These are phyloP conservation scores for Epinotia ramella DNA, from an alignment of 2,888 invertebrate species.

Conservation along the genomic window DNA sequence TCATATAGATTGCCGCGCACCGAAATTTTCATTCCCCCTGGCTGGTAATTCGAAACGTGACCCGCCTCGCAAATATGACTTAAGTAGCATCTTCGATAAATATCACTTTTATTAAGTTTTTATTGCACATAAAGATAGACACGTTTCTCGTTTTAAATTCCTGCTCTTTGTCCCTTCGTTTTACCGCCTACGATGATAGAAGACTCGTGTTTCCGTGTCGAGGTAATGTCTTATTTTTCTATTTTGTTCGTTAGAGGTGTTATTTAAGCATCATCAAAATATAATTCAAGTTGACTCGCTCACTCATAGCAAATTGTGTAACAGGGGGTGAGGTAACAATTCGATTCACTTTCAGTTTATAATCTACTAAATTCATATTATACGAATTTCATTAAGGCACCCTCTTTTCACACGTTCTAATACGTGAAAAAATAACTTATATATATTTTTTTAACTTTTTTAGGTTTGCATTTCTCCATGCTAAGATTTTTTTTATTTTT, in stretches of 20 bases:
- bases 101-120: slow-evolving; percentile 42
- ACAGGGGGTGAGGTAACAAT: not conserved
- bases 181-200: slow-evolving; percentile 4
- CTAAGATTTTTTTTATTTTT: no score
- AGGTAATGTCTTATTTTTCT: not conserved
- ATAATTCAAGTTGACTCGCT: not conserved
- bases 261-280: not conserved
- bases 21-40: slow-evolving; percentile 36
- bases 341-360: not conserved
- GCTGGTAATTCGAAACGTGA: slow-evolving; percentile 44
- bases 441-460: no score
- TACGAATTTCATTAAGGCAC: no score
- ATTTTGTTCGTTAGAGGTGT: not conserved
- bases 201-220: slow-evolving; percentile 10
- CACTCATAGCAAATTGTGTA: not conserved
- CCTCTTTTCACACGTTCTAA: no score
- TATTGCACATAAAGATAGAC: slow-evolving; percentile 38
- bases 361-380: no score
- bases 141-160: slow-evolving; percentile 27
- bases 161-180: slow-evolving; percentile 30
- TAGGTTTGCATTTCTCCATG: no score
- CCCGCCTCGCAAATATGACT: slow-evolving; percentile 19
- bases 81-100: slow-evolving; percentile 38
- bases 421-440: no score
- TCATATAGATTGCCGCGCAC: slow-evolving; percentile 27